Conservation (phyloP, 2,113 vertebrate genomes). For the Dasyurus viverrinus region DNA sequence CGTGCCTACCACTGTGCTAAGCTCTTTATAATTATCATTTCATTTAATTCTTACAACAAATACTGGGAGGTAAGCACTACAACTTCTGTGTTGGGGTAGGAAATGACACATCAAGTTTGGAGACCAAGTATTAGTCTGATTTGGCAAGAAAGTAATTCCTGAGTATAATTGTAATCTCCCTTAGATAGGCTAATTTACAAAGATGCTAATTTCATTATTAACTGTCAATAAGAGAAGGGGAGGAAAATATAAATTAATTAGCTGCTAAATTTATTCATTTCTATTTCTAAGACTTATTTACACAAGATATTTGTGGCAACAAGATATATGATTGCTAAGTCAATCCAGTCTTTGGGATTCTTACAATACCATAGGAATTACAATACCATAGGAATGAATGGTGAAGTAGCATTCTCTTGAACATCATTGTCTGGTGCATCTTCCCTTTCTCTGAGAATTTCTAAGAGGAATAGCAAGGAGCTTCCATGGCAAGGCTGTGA, state of each 20-base stretch:
- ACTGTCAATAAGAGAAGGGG: not conserved
- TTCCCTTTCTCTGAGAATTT: no score
- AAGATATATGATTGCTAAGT: not conserved
- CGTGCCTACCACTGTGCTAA: not conserved
- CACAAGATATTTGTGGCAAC: not conserved
- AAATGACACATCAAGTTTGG: not conserved
- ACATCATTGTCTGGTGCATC: no score
- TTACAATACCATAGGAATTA: no score
- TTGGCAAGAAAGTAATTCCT: not conserved
- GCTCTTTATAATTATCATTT: not conserved
- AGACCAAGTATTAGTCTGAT: not conserved
- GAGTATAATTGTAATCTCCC: not conserved
- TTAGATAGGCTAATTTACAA: not conserved
- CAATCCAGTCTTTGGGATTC: no score
- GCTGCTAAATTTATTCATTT: not conserved
- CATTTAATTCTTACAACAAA: not conserved
- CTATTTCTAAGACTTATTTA: not conserved
- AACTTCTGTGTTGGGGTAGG: not conserved
- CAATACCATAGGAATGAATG: no score
- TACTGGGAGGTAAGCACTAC: not conserved
- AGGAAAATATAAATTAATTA: not conserved
- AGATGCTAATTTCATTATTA: not conserved
- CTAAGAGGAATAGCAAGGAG: no score
- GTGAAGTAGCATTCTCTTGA: no score
- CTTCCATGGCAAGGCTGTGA: no score